Evolutionary conservation across 2,797 vertebrate genomes (phyloP).

Genomic region (Thunnus albacares): DNA sequence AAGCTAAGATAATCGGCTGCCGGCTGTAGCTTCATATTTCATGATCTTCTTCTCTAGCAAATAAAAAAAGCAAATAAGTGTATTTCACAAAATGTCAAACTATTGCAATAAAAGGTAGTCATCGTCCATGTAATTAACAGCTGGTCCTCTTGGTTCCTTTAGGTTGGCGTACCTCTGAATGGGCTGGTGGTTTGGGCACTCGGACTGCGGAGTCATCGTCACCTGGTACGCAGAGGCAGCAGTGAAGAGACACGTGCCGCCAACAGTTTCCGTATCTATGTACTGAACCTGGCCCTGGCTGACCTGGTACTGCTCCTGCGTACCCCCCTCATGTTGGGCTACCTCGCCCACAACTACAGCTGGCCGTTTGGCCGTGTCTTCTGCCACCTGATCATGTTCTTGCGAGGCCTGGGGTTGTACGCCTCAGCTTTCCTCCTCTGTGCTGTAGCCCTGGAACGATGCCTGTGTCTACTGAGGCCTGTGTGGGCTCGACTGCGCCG

Average conservation of each 20-base stretch:
- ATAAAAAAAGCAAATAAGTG: neutral
- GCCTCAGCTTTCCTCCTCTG: conserved; percentile 85
- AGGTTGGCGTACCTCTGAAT: conserved; percentile 84
- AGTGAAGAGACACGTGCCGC: conserved; percentile 74
- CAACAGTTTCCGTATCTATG: conserved; percentile 85
- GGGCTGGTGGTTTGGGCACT: conserved; percentile 86
- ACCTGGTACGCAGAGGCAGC: conserved; percentile 65
- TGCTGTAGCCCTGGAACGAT: conserved; percentile 86
- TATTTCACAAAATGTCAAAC: neutral
- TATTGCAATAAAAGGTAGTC: neutral
- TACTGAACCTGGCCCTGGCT: conserved; percentile 86
- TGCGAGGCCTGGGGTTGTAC: conserved; percentile 85
- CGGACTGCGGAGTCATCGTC: conserved; percentile 59
- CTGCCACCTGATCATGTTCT: conserved; percentile 81
- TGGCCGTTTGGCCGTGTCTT: conserved; percentile 79
- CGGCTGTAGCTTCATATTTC: neutral
- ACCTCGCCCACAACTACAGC: conserved; percentile 65
- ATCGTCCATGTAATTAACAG: neutral
- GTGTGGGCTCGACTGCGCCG: conserved; percentile 84
- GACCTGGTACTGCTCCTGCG: conserved; percentile 86
- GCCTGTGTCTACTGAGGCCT: conserved; percentile 85
- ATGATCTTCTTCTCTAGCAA: neutral
- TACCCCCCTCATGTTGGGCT: conserved; percentile 83
- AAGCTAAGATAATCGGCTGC: neutral
- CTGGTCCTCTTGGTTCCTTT: conserved; percentile 16